A percentile compares a stretch with the other conserved stretches of the same genome.
Conservation (phyloP, 2,888 invertebrate genomes). For the Linyphia triangularis region DNA sequence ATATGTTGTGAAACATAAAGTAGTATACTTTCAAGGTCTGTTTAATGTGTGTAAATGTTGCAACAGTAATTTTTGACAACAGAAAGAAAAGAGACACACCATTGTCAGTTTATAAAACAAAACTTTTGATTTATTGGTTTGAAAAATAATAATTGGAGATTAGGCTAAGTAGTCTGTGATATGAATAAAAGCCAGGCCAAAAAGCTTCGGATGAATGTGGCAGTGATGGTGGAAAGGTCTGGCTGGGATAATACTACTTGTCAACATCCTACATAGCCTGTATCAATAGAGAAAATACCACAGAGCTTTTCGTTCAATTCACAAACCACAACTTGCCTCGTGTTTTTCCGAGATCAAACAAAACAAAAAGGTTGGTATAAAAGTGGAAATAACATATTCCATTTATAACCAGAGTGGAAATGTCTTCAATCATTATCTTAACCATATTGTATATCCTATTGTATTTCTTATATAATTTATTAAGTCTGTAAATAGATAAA, state of each 20-base stretch:
- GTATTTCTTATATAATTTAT: too few relatives aligned
- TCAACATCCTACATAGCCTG: neutral
- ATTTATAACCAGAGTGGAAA: too few relatives aligned
- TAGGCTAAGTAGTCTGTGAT: neutral
- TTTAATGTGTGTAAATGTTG: too few relatives aligned
- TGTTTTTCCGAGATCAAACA: too few relatives aligned
- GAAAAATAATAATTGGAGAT: neutral
- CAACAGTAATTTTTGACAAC: too few relatives aligned
- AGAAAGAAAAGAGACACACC: neutral
- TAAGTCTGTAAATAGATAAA: neutral
- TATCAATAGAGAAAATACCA: neutral
- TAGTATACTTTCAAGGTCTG: too few relatives aligned
- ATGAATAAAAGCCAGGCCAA: neutral
- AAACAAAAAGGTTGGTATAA: too few relatives aligned
- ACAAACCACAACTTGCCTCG: too few relatives aligned
- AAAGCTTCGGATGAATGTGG: neutral
- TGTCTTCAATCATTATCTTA: neutral
- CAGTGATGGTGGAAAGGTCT: neutral
- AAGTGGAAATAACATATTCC: too few relatives aligned
- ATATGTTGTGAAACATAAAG: too few relatives aligned
- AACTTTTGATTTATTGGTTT: conserved; percentile 3
- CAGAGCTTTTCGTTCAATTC: too few relatives aligned
- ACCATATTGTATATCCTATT: too few relatives aligned
- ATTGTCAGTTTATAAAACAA: neutral
- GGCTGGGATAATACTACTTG: neutral